Evolutionary conservation across 92 coral and sea anemone genomes (phyloP), one percentile per base, ranked within the genome.

Genomic region (Epizoanthus scotinus): DNA sequence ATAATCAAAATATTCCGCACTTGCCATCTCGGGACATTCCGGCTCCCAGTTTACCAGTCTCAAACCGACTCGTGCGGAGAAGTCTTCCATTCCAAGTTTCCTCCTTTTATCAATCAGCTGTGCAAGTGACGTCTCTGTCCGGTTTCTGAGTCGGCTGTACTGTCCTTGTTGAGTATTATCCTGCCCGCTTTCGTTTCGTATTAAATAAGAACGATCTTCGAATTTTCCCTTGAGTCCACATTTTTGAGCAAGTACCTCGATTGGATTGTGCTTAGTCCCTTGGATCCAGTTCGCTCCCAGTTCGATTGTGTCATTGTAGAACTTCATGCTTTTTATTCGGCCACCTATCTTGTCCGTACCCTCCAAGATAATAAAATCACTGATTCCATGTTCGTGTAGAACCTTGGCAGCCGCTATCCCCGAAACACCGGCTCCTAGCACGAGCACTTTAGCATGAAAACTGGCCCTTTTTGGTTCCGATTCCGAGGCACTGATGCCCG

Each of bases 241-340:
- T 56, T 84, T 85, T 59, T 67, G 73, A 22, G 93, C 95, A 14
- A 94, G 84, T 6, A 54, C 73, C 38, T 85, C 82, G 27, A 94
- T 82, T 6, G 98, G 98, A 58, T 94, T 94, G 17, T 81, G 73
- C 62, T 89, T 86, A 1, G 75, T 38, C 47, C 98, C 98, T 83
- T 94, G 98, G 27, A 94, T 90, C 98, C 98, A 94, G 79, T 94
- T 94, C 42, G 98, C 98, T 47, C 98, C 98, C 17, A 94, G 90
- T 77, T 94, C 98, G 22, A 94, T 84, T 1, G 92, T 86, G 52
- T 93, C 91, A 3, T 84, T 87, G 55, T 90, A 91, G 53, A 88
- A 94, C 57, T 79, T 27, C 81, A 57, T 70, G 25, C 85, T 84
- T 24, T 89, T 83, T 79, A 94, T 85, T n/a, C 98, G 68, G 0